Evolutionary conservation across 2,888 invertebrate species (phyloP).

Genomic region (Dyspetes luteomarginatus): DNA sequence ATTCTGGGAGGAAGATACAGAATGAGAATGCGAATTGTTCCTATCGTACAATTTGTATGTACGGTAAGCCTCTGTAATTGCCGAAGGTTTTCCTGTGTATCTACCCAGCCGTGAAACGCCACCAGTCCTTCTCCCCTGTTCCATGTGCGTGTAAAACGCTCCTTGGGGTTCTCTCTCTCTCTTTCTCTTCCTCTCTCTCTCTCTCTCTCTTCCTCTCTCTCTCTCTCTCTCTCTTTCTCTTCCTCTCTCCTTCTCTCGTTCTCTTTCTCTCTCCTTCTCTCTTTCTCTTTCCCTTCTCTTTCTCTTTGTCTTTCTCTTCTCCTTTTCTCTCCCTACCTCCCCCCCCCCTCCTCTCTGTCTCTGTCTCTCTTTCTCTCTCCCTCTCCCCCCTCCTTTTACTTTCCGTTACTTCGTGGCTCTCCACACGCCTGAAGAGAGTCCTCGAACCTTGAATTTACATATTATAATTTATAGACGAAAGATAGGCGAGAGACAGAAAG

Average conservation of each 20-base stretch:
- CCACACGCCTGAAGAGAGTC: slow-evolving; percentile 31
- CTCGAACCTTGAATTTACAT: slow-evolving; percentile 72
- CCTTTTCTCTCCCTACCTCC: too few species aligned
- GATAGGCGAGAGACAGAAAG: slow-evolving; percentile 67
- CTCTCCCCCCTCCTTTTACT: slow-evolving; percentile 22
- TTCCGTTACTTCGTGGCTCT: slow-evolving; percentile 20
- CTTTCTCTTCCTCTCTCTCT: slow-evolving; percentile 6
- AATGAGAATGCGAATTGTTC: slow-evolving; percentile 22
- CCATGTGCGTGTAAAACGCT: slow-evolving; percentile 24
- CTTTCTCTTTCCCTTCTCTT: too few species aligned
- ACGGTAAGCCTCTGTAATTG: slow-evolving; percentile 78
- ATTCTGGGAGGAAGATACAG: slow-evolving; percentile 27
- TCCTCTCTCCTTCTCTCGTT: not conserved
- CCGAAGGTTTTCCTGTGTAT: slow-evolving; percentile 71
- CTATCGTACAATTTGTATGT: slow-evolving; percentile 76
- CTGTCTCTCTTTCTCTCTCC: too few species aligned
- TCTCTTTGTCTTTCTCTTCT: slow-evolving; percentile 2
- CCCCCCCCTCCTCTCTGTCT: too few species aligned
- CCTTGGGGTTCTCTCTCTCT: slow-evolving; percentile 36
- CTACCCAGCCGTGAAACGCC: slow-evolving; percentile 66
- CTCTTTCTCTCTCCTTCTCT: too few species aligned
- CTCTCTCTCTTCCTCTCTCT: not conserved
- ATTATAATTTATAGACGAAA: slow-evolving; percentile 78
- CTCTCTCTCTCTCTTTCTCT: slow-evolving; percentile 20
- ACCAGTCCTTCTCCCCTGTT: not conserved